Conservation (phyloP, 2,113 vertebrate genomes). For the Psephotus haematonotus region DNA sequence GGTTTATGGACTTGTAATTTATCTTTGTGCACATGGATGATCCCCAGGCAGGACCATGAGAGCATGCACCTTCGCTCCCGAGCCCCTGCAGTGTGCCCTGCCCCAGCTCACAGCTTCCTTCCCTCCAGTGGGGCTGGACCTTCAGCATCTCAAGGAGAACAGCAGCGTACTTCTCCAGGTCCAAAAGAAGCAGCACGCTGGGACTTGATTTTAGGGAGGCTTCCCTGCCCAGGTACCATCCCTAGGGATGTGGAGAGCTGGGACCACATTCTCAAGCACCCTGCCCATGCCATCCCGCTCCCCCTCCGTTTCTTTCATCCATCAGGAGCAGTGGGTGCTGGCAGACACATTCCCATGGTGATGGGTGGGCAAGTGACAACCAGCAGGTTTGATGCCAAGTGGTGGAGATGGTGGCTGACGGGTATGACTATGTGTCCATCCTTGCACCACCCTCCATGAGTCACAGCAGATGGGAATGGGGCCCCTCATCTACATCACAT, state of each 20-base stretch:
- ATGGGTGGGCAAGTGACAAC: not conserved
- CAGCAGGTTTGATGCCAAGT: not conserved
- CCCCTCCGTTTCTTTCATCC: not conserved
- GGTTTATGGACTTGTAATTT: not conserved
- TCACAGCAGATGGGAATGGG: fast-evolving
- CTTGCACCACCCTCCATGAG: not conserved
- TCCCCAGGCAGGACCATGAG: not conserved
- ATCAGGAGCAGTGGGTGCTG: not conserved
- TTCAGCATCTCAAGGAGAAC: not conserved
- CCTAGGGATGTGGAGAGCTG: not conserved
- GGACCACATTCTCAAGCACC: not conserved
- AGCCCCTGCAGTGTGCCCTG: not conserved
- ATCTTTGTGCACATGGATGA: not conserved
- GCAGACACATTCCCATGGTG: not conserved
- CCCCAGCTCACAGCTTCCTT: not conserved
- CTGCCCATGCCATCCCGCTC: not conserved
- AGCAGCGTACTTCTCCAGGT: not conserved
- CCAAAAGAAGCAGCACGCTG: not conserved
- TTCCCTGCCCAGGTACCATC: not conserved
- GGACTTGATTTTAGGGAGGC: not conserved
- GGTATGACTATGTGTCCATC: not conserved
- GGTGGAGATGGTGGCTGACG: not conserved
- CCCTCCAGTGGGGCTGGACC: not conserved
- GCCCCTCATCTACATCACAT: not conserved
- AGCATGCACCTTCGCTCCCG: not conserved